Evolutionary conservation across 1,140 invertebrate genomes (phyloP).

Genomic region (Melipona quadrifasciata): DNA sequence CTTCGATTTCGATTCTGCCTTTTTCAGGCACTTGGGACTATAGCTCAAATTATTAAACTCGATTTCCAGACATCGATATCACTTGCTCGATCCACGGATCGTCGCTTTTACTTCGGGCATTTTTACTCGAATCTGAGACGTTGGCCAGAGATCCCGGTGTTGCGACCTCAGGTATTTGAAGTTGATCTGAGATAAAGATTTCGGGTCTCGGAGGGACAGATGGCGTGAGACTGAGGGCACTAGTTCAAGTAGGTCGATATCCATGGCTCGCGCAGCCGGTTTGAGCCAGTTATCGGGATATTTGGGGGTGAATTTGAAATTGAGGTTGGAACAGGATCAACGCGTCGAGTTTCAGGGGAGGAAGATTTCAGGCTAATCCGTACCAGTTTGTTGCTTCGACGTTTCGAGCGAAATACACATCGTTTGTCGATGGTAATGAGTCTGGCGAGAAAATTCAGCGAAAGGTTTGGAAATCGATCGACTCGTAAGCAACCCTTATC

Average conservation of each 20-base stretch:
- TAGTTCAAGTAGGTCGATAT: background rate
- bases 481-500: no score
- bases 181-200: background rate
- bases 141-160: no score
- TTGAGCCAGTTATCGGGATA: background rate
- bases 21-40: background rate
- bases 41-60: no score
- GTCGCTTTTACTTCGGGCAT: background rate
- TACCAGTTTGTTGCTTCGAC: background rate
- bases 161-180: background rate
- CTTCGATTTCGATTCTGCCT: fast-evolving
- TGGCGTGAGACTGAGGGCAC: background rate
- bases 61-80: no score
- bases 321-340: background rate
- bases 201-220: background rate
- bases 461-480: background rate
- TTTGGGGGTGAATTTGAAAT: background rate
- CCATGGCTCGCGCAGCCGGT: background rate
- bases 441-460: background rate
- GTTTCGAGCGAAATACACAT: background rate
- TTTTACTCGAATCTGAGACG: background rate
- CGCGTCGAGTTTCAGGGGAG: background rate
- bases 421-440: background rate
- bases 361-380: background rate
- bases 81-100: no score